These are phyloP conservation scores for Leptinotarsa juncta DNA, from an alignment of 2,888 invertebrate species.

Conservation along the genomic window DNA sequence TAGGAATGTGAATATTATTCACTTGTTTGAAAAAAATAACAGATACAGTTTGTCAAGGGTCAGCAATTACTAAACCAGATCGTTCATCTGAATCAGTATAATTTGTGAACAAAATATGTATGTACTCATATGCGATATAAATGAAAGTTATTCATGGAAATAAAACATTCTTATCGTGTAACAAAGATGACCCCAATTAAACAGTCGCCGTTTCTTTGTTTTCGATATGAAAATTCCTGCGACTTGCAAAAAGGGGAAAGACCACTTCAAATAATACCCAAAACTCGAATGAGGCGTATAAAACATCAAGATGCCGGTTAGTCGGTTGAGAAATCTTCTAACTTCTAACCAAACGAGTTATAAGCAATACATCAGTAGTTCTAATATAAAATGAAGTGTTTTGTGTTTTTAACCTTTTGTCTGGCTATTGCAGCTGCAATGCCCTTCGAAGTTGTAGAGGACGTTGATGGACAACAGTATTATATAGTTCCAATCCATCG, in stretches of 20 bases:
- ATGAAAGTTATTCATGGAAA: background rate
- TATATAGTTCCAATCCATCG: conserved; percentile 13
- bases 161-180: conserved; percentile 1
- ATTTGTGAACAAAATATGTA: no score
- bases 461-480: conserved; percentile 22
- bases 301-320: background rate
- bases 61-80: no score
- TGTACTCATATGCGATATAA: no score
- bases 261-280: background rate
- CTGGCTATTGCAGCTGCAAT: conserved; percentile 30
- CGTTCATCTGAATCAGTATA: no score
- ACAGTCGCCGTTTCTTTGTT: background rate
- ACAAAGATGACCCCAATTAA: background rate
- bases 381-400: conserved; percentile 33
- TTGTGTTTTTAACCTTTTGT: conserved; percentile 26
- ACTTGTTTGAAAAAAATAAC: no score
- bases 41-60: no score
- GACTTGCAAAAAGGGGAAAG: background rate
- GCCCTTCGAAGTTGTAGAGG: conserved; percentile 36
- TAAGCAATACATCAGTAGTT: background rate
- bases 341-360: no score
- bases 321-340: background rate
- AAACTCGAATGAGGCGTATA: background rate
- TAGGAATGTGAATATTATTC: no score
- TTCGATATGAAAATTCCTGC: background rate